Conservation (phyloP, 2,797 vertebrate genomes). For the Linurgus olivaceus region DNA sequence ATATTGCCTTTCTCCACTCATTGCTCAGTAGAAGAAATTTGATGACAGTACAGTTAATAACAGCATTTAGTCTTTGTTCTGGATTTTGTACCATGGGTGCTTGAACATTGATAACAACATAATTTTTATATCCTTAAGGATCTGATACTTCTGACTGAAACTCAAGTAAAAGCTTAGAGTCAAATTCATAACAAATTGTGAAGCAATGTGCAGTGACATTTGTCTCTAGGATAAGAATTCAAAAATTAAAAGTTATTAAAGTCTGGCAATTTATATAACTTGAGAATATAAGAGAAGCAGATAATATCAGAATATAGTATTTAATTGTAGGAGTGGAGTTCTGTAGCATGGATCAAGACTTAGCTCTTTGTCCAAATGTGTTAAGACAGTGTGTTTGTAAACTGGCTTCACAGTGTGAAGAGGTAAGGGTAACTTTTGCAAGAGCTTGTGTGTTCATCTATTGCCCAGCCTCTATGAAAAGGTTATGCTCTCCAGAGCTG, state of each 20-base stretch:
- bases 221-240: background rate
- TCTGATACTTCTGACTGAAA: background rate
- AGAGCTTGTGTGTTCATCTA: background rate
- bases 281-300: background rate
- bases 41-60: background rate
- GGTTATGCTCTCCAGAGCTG: background rate
- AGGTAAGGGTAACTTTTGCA: background rate
- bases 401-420: background rate
- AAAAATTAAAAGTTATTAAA: background rate
- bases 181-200: background rate
- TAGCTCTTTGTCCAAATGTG: background rate
- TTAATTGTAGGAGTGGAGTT: background rate
- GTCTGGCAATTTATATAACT: background rate
- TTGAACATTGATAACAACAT: background rate
- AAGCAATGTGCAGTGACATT: background rate
- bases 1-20: background rate
- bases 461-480: background rate
- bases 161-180: background rate
- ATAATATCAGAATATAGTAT: background rate
- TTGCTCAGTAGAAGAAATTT: background rate
- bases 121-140: background rate
- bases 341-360: background rate
- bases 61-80: background rate
- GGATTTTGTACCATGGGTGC: background rate
- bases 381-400: background rate